Percentiles rank a stretch among this genome's conserved stretches.
Conservation (phyloP, 53 echinoderm and acorn worm species). For the Echinometra lucunter region DNA sequence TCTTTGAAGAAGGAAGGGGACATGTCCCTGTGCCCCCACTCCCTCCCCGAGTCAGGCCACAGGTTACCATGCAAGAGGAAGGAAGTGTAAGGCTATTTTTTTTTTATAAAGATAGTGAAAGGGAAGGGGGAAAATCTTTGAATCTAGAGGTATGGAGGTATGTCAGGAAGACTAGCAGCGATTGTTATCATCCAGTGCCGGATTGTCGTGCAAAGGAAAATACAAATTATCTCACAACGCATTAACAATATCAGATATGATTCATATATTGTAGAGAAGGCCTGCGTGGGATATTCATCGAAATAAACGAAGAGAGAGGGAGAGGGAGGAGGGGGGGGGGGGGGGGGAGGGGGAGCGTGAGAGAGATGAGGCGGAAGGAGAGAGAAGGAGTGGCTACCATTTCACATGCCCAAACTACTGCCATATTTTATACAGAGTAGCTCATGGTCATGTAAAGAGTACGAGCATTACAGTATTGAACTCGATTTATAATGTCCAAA, state of each 20-base stretch:
- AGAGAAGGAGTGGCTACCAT: no score
- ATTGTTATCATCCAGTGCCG: neutral
- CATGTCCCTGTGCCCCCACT: no score
- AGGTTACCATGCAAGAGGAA: neutral
- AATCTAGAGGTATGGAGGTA: neutral
- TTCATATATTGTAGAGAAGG: neutral
- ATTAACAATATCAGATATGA: neutral
- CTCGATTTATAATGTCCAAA: no score
- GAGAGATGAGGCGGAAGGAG: no score
- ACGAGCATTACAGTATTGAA: no score
- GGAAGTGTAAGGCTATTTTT: neutral
- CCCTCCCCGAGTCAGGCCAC: no score
- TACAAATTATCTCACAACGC: constrained; percentile 31
- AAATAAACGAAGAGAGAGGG: neutral
- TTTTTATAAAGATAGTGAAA: neutral
- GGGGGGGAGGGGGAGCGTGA: no score
- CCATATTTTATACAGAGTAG: no score
- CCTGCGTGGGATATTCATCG: neutral
- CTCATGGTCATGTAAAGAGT: no score
- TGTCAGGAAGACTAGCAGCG: neutral
- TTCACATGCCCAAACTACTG: no score
- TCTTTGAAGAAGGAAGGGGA: no score
- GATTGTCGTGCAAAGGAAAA: constrained; percentile 24
- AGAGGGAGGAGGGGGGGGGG: no score
- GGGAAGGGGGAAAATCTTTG: neutral